A percentile compares a stretch with the other conserved stretches of the same genome.
phyloP scores from a whole-genome alignment of 1,140 invertebrate species.

The Drosophila pandora region DNA sequence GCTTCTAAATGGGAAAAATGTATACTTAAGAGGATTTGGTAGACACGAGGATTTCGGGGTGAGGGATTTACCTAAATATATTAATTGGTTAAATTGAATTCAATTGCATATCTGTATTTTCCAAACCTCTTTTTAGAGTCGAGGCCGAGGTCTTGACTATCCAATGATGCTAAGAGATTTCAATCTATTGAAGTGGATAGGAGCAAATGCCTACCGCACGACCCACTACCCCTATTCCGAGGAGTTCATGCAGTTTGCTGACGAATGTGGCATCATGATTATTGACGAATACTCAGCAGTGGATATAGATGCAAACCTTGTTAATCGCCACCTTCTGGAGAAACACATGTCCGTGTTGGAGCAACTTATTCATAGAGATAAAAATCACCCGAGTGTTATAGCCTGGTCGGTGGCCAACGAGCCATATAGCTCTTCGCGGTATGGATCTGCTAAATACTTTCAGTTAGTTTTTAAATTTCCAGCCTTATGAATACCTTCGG shows the following conservation, averaged over 20 bases:
- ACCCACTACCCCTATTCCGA: conserved; percentile 99
- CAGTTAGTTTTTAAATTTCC: conserved; percentile 85
- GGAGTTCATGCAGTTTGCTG: conserved; percentile 97
- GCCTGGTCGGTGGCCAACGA: conserved; percentile 99
- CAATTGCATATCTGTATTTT: conserved; percentile 45
- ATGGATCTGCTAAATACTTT: conserved; percentile 91
- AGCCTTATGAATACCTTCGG: background rate
- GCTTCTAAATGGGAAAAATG: conserved; percentile 90
- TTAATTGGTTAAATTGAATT: too few species aligned
- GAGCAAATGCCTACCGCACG: conserved; percentile 97
- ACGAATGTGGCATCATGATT: conserved; percentile 97
- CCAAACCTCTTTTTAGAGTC: conserved; percentile 85
- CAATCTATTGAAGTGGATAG: conserved; percentile 96
- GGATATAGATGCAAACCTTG: conserved; percentile 87
- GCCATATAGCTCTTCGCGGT: conserved; percentile 87
- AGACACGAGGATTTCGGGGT: conserved; percentile 97
- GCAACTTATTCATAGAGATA: conserved; percentile 95
- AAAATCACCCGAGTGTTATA: conserved; percentile 96
- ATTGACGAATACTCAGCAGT: conserved; percentile 98
- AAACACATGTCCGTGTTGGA: conserved; percentile 94
- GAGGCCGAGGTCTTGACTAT: conserved; percentile 96
- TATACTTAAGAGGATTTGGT: conserved; percentile 96
- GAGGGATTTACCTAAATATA: conserved; percentile 53
- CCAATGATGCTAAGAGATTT: conserved; percentile 94
- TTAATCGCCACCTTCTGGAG: conserved; percentile 85